Evolutionary conservation across 2,113 vertebrate species (phyloP), one percentile per base, ranked within the genome.

Genomic region (Conger conger): DNA sequence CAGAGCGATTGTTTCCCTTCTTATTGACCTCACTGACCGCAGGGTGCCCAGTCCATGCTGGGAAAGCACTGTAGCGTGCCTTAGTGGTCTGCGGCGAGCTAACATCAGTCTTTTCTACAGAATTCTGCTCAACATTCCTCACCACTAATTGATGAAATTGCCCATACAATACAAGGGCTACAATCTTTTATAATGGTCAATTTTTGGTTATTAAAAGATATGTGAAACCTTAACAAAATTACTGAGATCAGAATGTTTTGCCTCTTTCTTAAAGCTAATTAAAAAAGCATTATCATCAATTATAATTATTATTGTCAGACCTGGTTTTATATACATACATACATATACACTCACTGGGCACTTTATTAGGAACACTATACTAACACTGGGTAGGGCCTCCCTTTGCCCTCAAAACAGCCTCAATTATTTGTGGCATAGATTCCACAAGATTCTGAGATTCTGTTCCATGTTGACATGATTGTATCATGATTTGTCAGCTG

Each of bases 11-110:
- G 90, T 92, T 92, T 92, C 88, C 90, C 86, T 84, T 45, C 86
- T 81, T 87, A 33, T 85, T 88, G 91, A 93, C 93, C 91, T 90
- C 88, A 83, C 92, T 89, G 90, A 89, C 82, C 84, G 73, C 35
- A 83, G 20, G 5, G 85, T 93, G 88, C 88, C 88, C 53, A 82
- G 53, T 2, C 81, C 57, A 68, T 13, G 20, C 53, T 27, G 8
- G 27, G 50, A 60, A 60, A 60, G 37, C 50, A 40, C n/a, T 33
- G 11, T 11, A 30, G 42, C 40, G 1, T 16, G 1, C 17, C 53
- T 57, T 33, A 82, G 50, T 20, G 53, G 35, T 54, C 50, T 57
- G 80, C 23, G n/a, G 27, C 11, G n/a, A 78, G 9, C 36, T 18
- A 17, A 38, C 17, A 35, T 20, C 1, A 20, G 17, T 16, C 3